A percentile compares a stretch with the other conserved stretches of the same genome.
Conservation (phyloP, 2,113 vertebrate species). For the Halichoeres trimaculatus region DNA sequence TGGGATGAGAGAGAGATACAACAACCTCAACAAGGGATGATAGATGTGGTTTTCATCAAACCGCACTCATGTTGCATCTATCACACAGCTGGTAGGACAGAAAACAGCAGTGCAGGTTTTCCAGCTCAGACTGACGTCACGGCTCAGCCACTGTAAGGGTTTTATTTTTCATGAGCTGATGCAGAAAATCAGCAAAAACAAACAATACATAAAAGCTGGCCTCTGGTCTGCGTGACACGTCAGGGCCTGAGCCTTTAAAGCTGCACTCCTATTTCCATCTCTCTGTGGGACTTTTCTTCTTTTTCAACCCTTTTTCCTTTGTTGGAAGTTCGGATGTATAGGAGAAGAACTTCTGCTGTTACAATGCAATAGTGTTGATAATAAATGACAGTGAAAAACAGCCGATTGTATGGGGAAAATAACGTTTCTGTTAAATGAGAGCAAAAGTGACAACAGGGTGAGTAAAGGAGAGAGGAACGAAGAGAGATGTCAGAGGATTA, state of each 20-base stretch:
- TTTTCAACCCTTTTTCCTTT: not conserved
- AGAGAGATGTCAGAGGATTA: not conserved
- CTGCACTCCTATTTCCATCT: conserved; percentile 17
- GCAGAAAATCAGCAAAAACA: conserved; percentile 9
- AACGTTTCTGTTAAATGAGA: conserved; percentile 21
- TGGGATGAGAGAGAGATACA: conserved; percentile 80
- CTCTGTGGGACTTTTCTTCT: conserved; percentile 18
- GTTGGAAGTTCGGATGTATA: not conserved
- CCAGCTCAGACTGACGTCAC: conserved; percentile 4
- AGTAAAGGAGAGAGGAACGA: too few species aligned
- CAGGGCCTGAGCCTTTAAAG: not conserved
- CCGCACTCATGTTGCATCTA: conserved; percentile 20
- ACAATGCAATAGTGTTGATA: conserved; percentile 28
- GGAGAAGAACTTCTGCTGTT: not conserved
- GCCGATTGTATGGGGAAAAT: not conserved
- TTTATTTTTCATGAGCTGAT: conserved; percentile 19
- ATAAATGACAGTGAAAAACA: not conserved
- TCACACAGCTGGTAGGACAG: conserved; percentile 24
- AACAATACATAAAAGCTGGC: not conserved
- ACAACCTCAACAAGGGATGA: conserved; percentile 76
- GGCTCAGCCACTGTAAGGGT: not conserved
- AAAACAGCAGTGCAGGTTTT: conserved; percentile 42
- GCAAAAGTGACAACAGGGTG: not conserved
- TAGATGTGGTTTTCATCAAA: conserved; percentile 52
- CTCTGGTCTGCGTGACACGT: conserved; percentile 11